These are phyloP conservation scores for Artemisiospiza belli DNA, from an alignment of 2,113 vertebrate species.

Conservation along the genomic window DNA sequence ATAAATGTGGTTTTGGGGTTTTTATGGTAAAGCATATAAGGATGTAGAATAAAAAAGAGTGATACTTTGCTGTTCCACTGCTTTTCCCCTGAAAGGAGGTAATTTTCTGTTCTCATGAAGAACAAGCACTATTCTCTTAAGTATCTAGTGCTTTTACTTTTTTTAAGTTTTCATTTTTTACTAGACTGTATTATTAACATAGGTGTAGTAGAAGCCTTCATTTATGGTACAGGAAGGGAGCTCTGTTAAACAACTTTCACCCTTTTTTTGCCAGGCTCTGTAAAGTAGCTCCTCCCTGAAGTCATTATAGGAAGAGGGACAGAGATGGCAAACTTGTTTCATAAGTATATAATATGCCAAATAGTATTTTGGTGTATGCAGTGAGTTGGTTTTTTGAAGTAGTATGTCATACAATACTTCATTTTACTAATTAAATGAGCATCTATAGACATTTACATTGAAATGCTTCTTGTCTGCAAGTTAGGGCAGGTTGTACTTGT, in stretches of 20 bases:
- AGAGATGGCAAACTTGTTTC: not conserved
- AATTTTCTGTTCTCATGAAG: not conserved
- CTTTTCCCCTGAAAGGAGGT: not conserved
- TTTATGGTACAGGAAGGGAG: not conserved
- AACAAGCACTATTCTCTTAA: not conserved
- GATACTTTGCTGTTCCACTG: not conserved
- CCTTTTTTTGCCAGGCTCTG: not conserved
- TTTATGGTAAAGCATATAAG: not conserved
- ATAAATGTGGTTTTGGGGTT: not conserved
- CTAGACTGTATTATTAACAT: not conserved
- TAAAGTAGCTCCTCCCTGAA: not conserved
- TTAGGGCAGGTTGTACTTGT: not conserved
- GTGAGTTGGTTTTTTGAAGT: not conserved
- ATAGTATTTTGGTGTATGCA: not conserved
- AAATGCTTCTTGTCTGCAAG: not conserved
- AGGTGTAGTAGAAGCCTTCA: not conserved
- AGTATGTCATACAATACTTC: not conserved
- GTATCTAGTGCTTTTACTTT: not conserved
- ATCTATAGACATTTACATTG: not conserved
- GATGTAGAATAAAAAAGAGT: not conserved
- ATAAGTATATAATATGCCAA: not conserved
- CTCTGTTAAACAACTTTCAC: not conserved
- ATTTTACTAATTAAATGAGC: not conserved
- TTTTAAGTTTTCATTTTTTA: not conserved
- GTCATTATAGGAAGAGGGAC: not conserved